Evolutionary conservation across 2,797 vertebrate species (phyloP).

Genomic region (Sorex maritimensis): DNA sequence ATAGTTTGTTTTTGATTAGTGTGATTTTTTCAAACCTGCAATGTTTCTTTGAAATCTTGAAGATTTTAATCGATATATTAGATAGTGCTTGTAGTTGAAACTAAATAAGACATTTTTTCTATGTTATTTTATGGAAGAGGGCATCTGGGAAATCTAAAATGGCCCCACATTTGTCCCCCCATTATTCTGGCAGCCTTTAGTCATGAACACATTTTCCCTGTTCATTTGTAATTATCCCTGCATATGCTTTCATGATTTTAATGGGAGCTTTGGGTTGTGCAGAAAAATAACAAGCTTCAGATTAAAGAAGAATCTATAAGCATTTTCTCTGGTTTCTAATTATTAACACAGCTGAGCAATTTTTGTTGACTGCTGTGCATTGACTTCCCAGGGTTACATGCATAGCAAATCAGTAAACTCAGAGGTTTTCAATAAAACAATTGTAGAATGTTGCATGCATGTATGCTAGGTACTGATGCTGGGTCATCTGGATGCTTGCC

Average conservation of each 20-base stretch:
- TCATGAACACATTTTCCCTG: constrained; percentile 36
- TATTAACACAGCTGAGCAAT: constrained; percentile 34
- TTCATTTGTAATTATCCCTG: constrained; percentile 41
- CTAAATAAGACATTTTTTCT: constrained; percentile 31
- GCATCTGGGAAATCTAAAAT: constrained; percentile 31
- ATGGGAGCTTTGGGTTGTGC: neutral
- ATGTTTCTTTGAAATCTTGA: constrained; percentile 17
- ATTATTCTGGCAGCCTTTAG: constrained; percentile 54
- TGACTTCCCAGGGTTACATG: neutral
- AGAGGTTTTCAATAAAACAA: neutral
- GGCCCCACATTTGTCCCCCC: constrained; percentile 31
- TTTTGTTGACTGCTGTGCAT: constrained; percentile 24
- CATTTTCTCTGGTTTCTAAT: constrained; percentile 40
- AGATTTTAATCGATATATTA: constrained; percentile 47
- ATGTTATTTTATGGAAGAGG: constrained; percentile 60
- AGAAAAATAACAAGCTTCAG: constrained; percentile 54
- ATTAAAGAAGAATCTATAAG: constrained; percentile 35
- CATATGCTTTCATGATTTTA: constrained; percentile 57
- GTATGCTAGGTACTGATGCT: neutral
- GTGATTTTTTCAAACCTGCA: constrained; percentile 21
- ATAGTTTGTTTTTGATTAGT: constrained; percentile 7
- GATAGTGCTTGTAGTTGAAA: constrained; percentile 12
- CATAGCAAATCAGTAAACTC: neutral
- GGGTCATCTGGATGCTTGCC: neutral
- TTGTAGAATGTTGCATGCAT: neutral